A percentile compares a stretch with the other conserved stretches of the same genome.
phyloP scores from a whole-genome alignment of 2,888 invertebrate species.

The Dryococelus australis region DNA sequence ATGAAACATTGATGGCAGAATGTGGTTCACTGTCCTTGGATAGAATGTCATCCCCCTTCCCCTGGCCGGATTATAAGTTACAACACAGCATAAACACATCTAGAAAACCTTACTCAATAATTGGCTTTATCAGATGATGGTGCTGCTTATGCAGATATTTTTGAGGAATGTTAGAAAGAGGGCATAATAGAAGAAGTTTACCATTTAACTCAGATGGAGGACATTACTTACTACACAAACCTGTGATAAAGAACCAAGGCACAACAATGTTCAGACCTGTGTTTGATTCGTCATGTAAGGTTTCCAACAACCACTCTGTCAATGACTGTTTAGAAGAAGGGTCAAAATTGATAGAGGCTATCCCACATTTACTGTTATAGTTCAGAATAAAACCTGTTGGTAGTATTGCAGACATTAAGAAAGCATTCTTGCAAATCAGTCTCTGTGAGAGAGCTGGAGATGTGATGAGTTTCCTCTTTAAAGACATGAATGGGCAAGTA shows the following conservation, averaged over 20 bases:
- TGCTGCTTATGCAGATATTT: neutral
- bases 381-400: neutral
- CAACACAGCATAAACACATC: neutral
- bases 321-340: conserved; percentile 49
- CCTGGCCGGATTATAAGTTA: neutral
- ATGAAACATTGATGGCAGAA: neutral
- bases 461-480: neutral
- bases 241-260: conserved; percentile 45
- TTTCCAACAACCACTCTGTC: conserved; percentile 38
- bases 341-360: conserved; percentile 31
- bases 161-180: neutral
- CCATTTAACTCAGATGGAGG: neutral
- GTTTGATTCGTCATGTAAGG: conserved; percentile 46
- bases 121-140: neutral
- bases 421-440: neutral
- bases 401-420: conserved; percentile 12
- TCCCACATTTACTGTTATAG: neutral
- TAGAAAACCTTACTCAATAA: neutral
- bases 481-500: neutral
- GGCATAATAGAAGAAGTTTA: conserved; percentile 26
- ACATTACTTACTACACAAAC: conserved; percentile 47
- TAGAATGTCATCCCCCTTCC: neutral
- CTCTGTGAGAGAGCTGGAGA: neutral
- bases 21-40: neutral
- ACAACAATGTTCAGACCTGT: conserved; percentile 42